Evolutionary conservation across 2,113 vertebrate genomes (phyloP), one percentile per base, ranked within the genome.

Genomic region (Madoqua kirkii): DNA sequence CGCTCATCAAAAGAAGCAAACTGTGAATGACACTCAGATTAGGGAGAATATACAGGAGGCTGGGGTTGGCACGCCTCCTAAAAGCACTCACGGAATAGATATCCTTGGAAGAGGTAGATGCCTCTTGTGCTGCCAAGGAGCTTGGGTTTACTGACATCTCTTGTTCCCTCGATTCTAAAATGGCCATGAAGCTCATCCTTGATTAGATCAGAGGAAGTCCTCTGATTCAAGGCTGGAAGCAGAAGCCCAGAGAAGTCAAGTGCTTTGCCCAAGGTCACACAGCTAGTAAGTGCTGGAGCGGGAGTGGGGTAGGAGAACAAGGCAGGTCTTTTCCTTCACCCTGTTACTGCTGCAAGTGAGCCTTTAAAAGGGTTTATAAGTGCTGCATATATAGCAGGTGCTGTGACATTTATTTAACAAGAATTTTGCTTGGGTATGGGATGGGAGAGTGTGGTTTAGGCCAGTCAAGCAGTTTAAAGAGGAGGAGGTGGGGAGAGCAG

Each of bases 91-190:
- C 74, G 67, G 27, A 36, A 48, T 33, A n/a, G 62, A 0, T 43
- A 87, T 78, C 89, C 71, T 89, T 87, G 50, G 5, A 60, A 95
- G 97, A 97, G 85, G 81, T 0, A 50, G 45, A 64, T 67, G 36
- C 21, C 52, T 11, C 6, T 2, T 19, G 91, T 10, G 59, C 14
- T 81, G 57, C 33, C 40, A 36, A n/a, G 19, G 43, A 25, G 40
- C 45, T 19, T 79, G 17, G 60, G 43, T 74, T 36, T 43, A 67
- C 3, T 4, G 25, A 9, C 13, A 10, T 74, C 59, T 94, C 9
- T n/a, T 40, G 45, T 43, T 45, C 31, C 25, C 17, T 93, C 25
- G 19, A 0, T 43, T 93, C 55, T 87, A 54, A 82, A 91, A 29
- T 0, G 15, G 29, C 23, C 36, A 27, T 11, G 85, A 92, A 45